These are phyloP conservation scores for Thalassoma bifasciatum DNA, from an alignment of 2,113 vertebrate species.

Conservation along the genomic window DNA sequence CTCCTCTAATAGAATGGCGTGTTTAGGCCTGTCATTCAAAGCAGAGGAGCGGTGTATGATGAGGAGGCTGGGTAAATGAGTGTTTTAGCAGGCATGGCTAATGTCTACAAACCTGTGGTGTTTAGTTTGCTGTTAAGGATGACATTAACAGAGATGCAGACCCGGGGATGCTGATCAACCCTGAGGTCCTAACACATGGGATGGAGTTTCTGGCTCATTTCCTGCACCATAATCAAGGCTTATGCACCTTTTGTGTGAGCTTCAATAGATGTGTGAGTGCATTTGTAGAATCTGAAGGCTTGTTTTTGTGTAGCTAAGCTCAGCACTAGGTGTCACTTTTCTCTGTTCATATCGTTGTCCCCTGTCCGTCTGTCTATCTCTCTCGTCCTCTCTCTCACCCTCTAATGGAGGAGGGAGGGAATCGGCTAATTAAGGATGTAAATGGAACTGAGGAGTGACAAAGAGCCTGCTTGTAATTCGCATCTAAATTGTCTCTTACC, in stretches of 20 bases:
- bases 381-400: slow-evolving; percentile 74
- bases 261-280: slow-evolving; percentile 39
- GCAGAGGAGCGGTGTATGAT: slow-evolving; percentile 64
- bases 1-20: slow-evolving; percentile 72
- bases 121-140: slow-evolving; percentile 79
- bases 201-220: slow-evolving; percentile 84
- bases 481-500: slow-evolving; percentile 93
- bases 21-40: slow-evolving; percentile 82
- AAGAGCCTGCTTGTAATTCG: slow-evolving; percentile 91
- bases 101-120: slow-evolving; percentile 80
- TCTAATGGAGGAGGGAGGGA: slow-evolving; percentile 89
- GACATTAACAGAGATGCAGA: slow-evolving; percentile 80
- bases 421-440: slow-evolving; percentile 94
- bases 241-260: slow-evolving; percentile 75
- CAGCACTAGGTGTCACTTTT: slow-evolving; percentile 32
- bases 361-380: slow-evolving; percentile 56
- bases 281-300: slow-evolving; percentile 32
- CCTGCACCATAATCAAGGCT: slow-evolving; percentile 83
- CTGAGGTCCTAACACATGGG: slow-evolving; percentile 81
- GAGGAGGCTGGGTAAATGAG: slow-evolving; percentile 77
- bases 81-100: slow-evolving; percentile 79
- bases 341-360: slow-evolving; percentile 44
- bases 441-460: slow-evolving; percentile 90
- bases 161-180: slow-evolving; percentile 83
- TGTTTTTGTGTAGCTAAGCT: slow-evolving; percentile 35